Evolutionary conservation across 2,888 invertebrate species (phyloP).

Genomic region (Himalopsyche anomala): DNA sequence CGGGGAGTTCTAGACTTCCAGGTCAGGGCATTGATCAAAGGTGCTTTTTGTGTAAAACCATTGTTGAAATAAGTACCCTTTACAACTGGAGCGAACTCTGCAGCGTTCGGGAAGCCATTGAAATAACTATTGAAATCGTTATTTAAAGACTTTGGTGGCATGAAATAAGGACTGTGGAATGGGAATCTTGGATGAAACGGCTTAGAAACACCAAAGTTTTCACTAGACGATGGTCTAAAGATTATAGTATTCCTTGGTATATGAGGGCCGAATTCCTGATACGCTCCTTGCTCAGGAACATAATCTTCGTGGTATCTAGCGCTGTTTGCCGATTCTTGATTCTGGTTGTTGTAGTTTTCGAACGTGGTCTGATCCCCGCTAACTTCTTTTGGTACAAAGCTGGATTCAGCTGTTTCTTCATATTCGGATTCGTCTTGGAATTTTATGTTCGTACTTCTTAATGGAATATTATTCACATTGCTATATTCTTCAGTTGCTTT

Average conservation of each 20-base stretch:
- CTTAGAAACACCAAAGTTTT: conserved; percentile 50
- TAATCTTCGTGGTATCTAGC: conserved; percentile 54
- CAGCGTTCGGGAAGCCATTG: conserved; percentile 41
- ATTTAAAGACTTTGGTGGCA: conserved; percentile 60
- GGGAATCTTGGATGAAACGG: conserved; percentile 60
- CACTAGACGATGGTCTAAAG: conserved; percentile 44
- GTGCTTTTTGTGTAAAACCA: conserved; percentile 68
- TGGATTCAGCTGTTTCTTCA: conserved; percentile 69
- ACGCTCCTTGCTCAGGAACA: conserved; percentile 14
- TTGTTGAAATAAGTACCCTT: conserved; percentile 68
- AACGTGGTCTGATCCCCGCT: conserved; percentile 65
- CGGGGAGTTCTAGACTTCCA: conserved; percentile 76
- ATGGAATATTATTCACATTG: conserved; percentile 63
- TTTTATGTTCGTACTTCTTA: conserved; percentile 72
- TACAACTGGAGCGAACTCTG: conserved; percentile 69
- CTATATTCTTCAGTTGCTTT: conserved; percentile 67
- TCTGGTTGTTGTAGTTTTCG: conserved; percentile 65
- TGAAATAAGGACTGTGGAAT: conserved; percentile 59
- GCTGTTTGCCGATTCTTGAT: conserved; percentile 64
- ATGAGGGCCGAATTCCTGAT: background rate
- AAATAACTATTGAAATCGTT: conserved; percentile 51
- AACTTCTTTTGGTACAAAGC: conserved; percentile 65
- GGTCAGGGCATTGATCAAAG: conserved; percentile 48
- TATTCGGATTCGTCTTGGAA: conserved; percentile 75
- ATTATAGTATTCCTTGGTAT: conserved; percentile 4